A percentile compares a stretch with the other conserved stretches of the same genome.
Conservation (phyloP, 2,113 vertebrate genomes). For the Gracilinanus agilis region DNA sequence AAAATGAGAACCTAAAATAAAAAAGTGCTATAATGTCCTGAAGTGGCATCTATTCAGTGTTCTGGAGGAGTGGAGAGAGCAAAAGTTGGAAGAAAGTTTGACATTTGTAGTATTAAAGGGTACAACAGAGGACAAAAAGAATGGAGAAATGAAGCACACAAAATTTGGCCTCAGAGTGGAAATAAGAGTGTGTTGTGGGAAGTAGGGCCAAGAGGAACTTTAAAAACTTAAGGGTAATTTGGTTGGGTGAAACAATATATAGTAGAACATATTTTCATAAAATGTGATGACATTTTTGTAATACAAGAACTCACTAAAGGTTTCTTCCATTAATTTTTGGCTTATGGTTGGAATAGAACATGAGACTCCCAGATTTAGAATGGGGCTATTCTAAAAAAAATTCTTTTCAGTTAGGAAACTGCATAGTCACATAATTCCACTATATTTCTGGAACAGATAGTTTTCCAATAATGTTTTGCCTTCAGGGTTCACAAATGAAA, state of each 20-base stretch:
- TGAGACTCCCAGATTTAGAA: slow-evolving; percentile 5
- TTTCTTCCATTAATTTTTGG: slow-evolving; percentile 21
- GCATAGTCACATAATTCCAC: background rate
- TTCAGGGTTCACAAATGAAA: background rate
- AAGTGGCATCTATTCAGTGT: rapidly evolving
- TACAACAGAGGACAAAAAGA: background rate
- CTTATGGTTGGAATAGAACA: background rate
- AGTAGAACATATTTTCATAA: slow-evolving; percentile 8
- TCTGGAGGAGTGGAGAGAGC: background rate
- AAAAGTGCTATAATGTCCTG: background rate
- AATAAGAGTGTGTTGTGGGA: background rate
- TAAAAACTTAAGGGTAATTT: background rate
- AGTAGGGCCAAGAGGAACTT: background rate
- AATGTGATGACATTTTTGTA: slow-evolving; percentile 40
- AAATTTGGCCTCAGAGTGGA: background rate
- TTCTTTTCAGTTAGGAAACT: slow-evolving; percentile 14
- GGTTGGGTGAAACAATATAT: background rate
- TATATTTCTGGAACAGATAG: background rate
- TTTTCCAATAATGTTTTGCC: background rate
- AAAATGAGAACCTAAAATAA: background rate
- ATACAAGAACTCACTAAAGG: slow-evolving; percentile 20
- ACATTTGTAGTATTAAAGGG: background rate
- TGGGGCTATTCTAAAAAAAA: background rate
- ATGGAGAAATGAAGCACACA: background rate
- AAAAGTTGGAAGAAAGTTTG: background rate